phyloP scores from a whole-genome alignment of 2,113 vertebrate species.

The Anarrhichthys ocellatus region DNA sequence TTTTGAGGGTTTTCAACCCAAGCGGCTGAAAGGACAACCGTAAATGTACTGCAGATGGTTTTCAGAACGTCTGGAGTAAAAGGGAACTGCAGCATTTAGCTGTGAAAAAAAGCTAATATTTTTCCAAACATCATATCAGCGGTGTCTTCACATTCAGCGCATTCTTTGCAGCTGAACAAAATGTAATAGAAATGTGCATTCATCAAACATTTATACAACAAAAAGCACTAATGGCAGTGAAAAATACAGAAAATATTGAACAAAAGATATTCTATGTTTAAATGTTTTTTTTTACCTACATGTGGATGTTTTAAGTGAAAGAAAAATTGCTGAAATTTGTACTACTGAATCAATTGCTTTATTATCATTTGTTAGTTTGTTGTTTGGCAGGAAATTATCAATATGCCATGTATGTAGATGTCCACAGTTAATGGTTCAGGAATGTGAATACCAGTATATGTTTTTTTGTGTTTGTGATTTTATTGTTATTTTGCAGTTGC shows the following conservation, averaged over 20 bases:
- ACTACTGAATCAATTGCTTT: not conserved
- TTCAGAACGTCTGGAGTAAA: not conserved
- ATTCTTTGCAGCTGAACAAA: not conserved
- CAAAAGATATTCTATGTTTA: not conserved
- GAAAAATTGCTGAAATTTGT: not conserved
- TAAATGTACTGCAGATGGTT: not conserved
- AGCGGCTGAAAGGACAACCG: not conserved
- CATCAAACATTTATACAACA: not conserved
- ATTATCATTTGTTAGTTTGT: not conserved
- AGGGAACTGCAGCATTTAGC: not conserved
- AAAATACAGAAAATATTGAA: not conserved
- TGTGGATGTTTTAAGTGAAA: slow-evolving; percentile 3
- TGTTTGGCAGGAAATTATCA: not conserved
- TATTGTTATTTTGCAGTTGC: not conserved
- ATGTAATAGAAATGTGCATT: not conserved
- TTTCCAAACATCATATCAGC: not conserved
- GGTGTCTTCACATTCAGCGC: not conserved
- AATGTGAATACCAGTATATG: not conserved
- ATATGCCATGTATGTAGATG: not conserved
- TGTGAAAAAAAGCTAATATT: not conserved
- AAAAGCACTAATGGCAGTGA: not conserved
- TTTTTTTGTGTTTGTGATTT: not conserved
- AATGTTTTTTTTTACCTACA: not conserved
- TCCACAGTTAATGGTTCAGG: not conserved
- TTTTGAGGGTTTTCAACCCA: not conserved